These are phyloP conservation scores for Alcis repandata DNA, from an alignment of 2,888 invertebrate genomes.

Conservation along the genomic window DNA sequence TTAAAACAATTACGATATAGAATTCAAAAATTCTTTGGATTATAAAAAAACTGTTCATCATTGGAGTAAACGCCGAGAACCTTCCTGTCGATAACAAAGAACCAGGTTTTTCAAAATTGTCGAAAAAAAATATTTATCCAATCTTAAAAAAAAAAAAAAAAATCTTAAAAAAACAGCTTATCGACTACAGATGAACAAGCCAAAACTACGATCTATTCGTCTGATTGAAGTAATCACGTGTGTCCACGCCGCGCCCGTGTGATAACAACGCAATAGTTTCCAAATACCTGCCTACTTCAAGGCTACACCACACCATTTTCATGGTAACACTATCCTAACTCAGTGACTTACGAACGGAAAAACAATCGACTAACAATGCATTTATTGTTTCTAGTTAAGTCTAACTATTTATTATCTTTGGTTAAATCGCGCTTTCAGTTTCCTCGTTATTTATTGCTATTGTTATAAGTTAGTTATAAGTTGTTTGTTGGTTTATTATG, in stretches of 20 bases:
- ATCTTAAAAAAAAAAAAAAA: too few relatives aligned
- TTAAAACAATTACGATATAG: too few relatives aligned
- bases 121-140: too few relatives aligned
- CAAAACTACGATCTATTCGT: conserved; percentile 9
- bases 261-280: conserved; percentile 57
- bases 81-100: too few relatives aligned
- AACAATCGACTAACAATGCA: conserved; percentile 30
- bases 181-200: conserved; percentile 12
- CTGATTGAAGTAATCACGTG: conserved; percentile 42
- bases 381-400: conserved; percentile 16
- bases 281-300: conserved; percentile 54
- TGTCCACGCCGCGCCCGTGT: conserved; percentile 42
- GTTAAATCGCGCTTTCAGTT: conserved; percentile 12
- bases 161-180: neutral
- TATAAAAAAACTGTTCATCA: too few relatives aligned
- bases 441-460: conserved; percentile 17
- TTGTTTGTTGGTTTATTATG: neutral
- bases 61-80: too few relatives aligned
- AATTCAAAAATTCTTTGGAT: too few relatives aligned
- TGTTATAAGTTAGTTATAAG: neutral
- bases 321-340: conserved; percentile 21
- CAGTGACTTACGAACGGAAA: conserved; percentile 27
- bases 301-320: conserved; percentile 41
- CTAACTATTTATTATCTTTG: conserved; percentile 19
- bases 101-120: too few relatives aligned